Conservation (phyloP, 2,888 invertebrate species). For the Leptopilina myrica region DNA sequence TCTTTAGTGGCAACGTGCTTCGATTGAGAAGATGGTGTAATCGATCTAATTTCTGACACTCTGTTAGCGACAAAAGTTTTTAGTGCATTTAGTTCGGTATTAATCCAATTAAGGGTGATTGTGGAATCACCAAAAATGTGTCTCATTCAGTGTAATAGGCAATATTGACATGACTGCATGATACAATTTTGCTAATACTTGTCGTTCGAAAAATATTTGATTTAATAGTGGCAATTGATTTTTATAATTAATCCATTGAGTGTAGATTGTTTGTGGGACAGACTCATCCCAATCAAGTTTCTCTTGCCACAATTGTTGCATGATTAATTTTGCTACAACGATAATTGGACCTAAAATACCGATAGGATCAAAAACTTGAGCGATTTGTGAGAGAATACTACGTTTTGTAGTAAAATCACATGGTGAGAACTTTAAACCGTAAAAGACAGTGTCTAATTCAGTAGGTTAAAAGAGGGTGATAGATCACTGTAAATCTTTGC, state of each 20-base stretch:
- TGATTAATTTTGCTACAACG: constrained; percentile 49
- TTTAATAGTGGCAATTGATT: constrained; percentile 30
- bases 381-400: constrained; percentile 55
- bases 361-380: constrained; percentile 61
- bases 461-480: too few species aligned
- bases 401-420: too few species aligned
- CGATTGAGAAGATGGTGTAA: neutral
- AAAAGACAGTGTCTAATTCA: too few species aligned
- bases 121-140: constrained; percentile 44
- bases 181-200: constrained; percentile 5
- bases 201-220: constrained; percentile 44
- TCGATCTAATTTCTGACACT: constrained; percentile 17
- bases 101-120: constrained; percentile 15
- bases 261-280: constrained; percentile 43
- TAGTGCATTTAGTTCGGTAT: constrained; percentile 23
- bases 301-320: constrained; percentile 58
- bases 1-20: neutral
- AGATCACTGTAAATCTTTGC: too few species aligned
- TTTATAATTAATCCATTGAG: constrained; percentile 43
- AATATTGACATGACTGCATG: neutral
- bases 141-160: neutral
- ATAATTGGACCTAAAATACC: constrained; percentile 58
- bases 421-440: too few species aligned
- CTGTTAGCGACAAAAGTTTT: constrained; percentile 37
- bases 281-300: constrained; percentile 61